Percentiles rank a stretch among this genome's conserved stretches.
phyloP scores from a whole-genome alignment of 2,113 vertebrate species.

The Hippocampus comes region DNA sequence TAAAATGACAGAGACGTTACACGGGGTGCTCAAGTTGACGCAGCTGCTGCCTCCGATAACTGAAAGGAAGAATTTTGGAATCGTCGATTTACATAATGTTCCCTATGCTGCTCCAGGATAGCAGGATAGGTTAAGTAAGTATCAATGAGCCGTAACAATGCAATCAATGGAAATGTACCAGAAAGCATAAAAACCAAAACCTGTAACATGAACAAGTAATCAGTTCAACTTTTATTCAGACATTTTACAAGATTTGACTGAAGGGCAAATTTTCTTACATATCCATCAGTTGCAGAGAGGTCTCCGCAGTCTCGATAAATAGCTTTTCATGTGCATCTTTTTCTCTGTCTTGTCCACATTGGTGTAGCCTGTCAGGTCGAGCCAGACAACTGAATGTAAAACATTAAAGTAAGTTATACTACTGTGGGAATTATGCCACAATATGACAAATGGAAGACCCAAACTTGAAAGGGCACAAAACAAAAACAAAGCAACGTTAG shows the following conservation, averaged over 20 bases:
- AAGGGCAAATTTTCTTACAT: constrained; percentile 32
- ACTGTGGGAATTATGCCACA: constrained; percentile 12
- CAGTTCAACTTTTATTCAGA: constrained; percentile 52
- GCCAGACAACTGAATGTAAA: neutral
- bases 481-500: neutral
- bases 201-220: constrained; percentile 16
- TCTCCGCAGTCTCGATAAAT: constrained; percentile 53
- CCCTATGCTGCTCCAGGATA: constrained; percentile 20
- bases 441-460: constrained; percentile 15
- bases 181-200: neutral
- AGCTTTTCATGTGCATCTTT: constrained; percentile 51
- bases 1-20: constrained; percentile 58
- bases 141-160: constrained; percentile 5
- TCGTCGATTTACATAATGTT: constrained; percentile 39
- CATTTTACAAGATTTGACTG: constrained; percentile 36
- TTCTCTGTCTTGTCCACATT: constrained; percentile 32
- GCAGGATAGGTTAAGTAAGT: constrained; percentile 13
- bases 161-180: neutral
- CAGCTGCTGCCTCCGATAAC: constrained; percentile 51
- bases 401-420: constrained; percentile 3
- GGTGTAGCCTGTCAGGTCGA: constrained; percentile 17
- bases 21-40: constrained; percentile 35
- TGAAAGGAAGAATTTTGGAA: constrained; percentile 51
- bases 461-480: constrained; percentile 13
- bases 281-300: constrained; percentile 47